Percentiles rank a stretch among this genome's conserved stretches.
phyloP scores from a whole-genome alignment of 2,113 vertebrate genomes.

The Heterocephalus glaber region DNA sequence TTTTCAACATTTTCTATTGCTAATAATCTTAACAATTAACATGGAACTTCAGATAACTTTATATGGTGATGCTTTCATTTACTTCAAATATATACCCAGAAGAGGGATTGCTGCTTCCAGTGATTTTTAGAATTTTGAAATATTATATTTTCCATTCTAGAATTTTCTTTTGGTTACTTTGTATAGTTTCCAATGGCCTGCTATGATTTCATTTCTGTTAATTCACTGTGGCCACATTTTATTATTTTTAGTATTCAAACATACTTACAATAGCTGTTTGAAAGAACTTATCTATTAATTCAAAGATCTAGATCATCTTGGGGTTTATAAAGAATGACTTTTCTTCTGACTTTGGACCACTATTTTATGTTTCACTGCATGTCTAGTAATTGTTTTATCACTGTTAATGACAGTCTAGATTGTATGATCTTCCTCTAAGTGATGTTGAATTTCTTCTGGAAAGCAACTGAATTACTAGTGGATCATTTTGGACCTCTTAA shows the following conservation, averaged over 20 bases:
- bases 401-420: background rate
- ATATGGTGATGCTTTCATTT: background rate
- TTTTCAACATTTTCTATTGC: background rate
- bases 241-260: background rate
- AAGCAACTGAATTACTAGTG: background rate
- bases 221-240: background rate
- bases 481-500: background rate
- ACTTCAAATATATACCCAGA: background rate
- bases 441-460: background rate
- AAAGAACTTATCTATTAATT: background rate
- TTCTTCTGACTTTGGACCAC: background rate
- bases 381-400: background rate
- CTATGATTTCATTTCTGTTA: background rate
- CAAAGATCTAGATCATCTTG: background rate
- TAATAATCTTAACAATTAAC: background rate
- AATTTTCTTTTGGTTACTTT: slow-evolving; percentile 8
- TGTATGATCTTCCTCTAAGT: background rate
- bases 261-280: background rate
- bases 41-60: background rate
- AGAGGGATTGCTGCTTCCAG: background rate
- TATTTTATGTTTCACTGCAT: background rate
- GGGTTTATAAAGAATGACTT: background rate
- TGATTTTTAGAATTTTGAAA: background rate
- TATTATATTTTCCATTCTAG: background rate
- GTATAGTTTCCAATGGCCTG: background rate